phyloP scores from a whole-genome alignment of 2,113 vertebrate genomes.

The Dascyllus trimaculatus region DNA sequence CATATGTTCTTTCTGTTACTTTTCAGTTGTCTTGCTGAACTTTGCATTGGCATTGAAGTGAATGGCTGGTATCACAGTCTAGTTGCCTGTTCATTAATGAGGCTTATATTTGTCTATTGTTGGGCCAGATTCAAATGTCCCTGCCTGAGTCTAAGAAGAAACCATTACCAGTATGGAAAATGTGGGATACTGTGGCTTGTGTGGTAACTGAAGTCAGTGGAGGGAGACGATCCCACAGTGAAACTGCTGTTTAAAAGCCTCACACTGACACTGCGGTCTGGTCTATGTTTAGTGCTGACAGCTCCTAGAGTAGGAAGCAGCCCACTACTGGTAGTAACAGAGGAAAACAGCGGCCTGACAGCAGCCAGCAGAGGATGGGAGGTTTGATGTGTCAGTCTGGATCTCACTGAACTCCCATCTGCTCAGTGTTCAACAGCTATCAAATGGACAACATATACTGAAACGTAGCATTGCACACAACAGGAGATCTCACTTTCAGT shows the following conservation, averaged over 20 bases:
- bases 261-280: constrained; percentile 16
- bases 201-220: neutral
- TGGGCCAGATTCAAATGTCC: neutral
- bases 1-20: neutral
- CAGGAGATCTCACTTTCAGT: neutral
- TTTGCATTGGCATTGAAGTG: neutral
- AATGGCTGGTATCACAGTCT: neutral
- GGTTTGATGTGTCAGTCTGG: constrained; percentile 35
- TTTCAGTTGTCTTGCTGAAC: neutral
- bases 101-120: neutral
- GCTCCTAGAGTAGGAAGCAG: constrained; percentile 32
- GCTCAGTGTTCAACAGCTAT: constrained; percentile 15
- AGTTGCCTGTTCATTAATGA: neutral
- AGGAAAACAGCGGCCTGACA: constrained; percentile 34
- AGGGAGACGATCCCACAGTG: constrained; percentile 17
- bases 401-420: constrained; percentile 35
- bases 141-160: neutral
- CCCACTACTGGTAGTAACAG: constrained; percentile 14
- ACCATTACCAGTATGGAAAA: neutral
- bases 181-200: too few relatives aligned
- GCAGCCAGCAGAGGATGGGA: constrained; percentile 22
- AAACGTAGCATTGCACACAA: neutral
- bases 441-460: neutral
- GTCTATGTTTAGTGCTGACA: constrained; percentile 41
- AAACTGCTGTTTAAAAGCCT: constrained; percentile 22